Conservation (phyloP, 2,888 invertebrate species). For the Polyploca ridens region DNA sequence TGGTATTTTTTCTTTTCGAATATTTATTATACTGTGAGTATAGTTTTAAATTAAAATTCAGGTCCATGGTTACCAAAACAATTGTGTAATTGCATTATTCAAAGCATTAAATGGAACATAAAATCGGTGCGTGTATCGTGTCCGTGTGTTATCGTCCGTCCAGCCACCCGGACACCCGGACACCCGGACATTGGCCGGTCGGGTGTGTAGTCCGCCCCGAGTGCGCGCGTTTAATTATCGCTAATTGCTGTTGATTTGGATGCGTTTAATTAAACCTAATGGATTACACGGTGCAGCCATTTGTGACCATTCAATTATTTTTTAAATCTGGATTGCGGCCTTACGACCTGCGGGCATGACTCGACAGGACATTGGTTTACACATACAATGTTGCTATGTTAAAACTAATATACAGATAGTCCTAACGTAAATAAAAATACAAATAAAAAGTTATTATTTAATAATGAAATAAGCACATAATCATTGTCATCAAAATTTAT, state of each 20-base stretch:
- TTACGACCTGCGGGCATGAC: neutral
- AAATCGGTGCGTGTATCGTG: slow-evolving; percentile 10
- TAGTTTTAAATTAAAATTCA: neutral
- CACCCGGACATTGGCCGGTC: no score
- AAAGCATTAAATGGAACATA: neutral
- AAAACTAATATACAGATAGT: no score
- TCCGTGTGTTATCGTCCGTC: slow-evolving; percentile 11
- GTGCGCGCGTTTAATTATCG: slow-evolving; percentile 32
- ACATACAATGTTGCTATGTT: no score
- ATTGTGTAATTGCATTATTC: neutral
- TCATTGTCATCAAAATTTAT: no score
- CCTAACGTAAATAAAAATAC: no score
- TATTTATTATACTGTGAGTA: no score
- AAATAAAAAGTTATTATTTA: no score
- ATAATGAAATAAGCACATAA: no score
- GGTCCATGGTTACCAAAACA: neutral
- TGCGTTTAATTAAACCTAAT: slow-evolving; percentile 39
- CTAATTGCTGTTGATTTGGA: slow-evolving; percentile 41
- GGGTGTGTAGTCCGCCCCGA: slow-evolving; percentile 9
- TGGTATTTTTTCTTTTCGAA: no score
- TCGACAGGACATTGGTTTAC: neutral
- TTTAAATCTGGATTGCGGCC: slow-evolving; percentile 20
- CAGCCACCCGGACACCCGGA: neutral
- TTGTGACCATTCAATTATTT: slow-evolving; percentile 27
- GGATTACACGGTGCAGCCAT: slow-evolving; percentile 18